Evolutionary conservation across 30 jellyfish, hydroid and myxozoan species (phyloP).

Genomic region (Aurelia aurita): DNA sequence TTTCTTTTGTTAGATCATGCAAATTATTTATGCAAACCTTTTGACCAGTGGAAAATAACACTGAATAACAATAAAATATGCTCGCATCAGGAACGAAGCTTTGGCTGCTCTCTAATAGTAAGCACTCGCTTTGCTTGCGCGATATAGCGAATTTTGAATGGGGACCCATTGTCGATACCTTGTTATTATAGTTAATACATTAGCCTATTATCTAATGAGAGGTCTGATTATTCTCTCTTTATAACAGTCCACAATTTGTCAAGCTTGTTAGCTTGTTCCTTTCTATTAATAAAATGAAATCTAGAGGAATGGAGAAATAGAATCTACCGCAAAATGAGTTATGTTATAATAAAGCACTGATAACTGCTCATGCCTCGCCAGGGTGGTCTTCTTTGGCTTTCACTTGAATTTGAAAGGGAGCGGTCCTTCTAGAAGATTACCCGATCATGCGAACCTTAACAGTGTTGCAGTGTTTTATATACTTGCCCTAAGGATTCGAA

Average conservation of each 20-base stretch:
- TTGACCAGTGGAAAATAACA: too few relatives aligned
- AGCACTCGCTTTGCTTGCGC: too few relatives aligned
- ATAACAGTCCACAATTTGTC: conserved; percentile 1
- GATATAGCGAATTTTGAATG: too few relatives aligned
- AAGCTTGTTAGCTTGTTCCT: not conserved
- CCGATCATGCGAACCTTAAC: not conserved
- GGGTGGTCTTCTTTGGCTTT: conserved; percentile 47
- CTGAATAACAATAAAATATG: too few relatives aligned
- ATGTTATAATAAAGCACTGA: not conserved
- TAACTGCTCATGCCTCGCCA: conserved; percentile 24
- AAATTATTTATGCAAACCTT: too few relatives aligned
- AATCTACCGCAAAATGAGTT: conserved; percentile 2
- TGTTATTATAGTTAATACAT: too few relatives aligned
- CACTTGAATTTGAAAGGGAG: not conserved
- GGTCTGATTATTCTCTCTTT: not conserved
- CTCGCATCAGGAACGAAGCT: too few relatives aligned
- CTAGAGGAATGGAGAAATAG: too few relatives aligned
- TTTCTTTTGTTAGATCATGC: too few relatives aligned
- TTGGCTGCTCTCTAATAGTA: too few relatives aligned
- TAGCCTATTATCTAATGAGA: too few relatives aligned
- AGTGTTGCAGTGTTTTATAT: conserved; percentile 41
- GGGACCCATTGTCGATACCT: too few relatives aligned
- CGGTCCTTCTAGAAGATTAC: conserved; percentile 36
- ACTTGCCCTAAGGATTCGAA: not conserved
- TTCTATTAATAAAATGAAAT: not conserved